Conservation (phyloP, 2,113 vertebrate genomes). For the Phaetusa simplex region DNA sequence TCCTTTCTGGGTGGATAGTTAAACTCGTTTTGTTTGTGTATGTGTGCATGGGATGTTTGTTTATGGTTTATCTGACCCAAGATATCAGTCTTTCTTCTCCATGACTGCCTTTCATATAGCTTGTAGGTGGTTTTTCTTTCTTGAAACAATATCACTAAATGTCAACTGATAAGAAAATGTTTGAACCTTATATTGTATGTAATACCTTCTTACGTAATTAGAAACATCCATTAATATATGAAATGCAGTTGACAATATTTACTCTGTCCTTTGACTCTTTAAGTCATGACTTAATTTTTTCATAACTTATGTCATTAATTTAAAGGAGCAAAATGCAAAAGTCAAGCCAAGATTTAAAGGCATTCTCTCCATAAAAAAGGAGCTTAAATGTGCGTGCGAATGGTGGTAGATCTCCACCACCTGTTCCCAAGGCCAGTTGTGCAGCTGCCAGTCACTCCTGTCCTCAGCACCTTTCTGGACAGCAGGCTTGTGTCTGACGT, state of each 20-base stretch:
- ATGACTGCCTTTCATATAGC: background rate
- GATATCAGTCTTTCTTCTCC: background rate
- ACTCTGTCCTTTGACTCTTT: background rate
- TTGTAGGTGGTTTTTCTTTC: background rate
- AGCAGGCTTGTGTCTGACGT: background rate
- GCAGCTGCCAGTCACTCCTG: background rate
- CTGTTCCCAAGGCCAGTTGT: background rate
- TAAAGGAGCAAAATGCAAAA: background rate
- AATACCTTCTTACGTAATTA: background rate
- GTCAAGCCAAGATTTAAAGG: background rate
- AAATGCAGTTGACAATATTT: background rate
- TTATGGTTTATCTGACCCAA: background rate
- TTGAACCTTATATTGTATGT: background rate
- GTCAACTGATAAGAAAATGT: background rate
- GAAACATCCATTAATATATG: accelerated
- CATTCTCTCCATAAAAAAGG: background rate
- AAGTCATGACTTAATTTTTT: background rate
- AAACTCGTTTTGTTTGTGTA: background rate
- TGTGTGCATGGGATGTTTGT: background rate
- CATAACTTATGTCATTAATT: background rate
- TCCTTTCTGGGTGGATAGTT: background rate
- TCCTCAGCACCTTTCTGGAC: background rate
- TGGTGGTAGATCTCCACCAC: background rate
- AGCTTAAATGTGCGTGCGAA: background rate
- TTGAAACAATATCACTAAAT: background rate